Evolutionary conservation across 2,797 vertebrate genomes (phyloP).

Genomic region (Pseudochromis fuscus): DNA sequence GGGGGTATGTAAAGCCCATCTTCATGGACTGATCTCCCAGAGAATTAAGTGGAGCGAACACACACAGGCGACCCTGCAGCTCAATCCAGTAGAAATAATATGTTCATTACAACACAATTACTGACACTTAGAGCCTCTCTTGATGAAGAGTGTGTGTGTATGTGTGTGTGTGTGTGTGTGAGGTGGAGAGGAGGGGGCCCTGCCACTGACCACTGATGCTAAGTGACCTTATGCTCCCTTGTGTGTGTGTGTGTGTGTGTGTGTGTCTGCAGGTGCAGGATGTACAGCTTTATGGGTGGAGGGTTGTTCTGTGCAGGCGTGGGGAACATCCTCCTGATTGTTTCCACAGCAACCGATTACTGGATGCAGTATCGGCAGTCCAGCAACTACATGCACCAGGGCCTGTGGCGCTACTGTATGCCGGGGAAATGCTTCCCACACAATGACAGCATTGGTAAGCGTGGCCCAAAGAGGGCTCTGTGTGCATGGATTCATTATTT

Average conservation of each 20-base stretch:
- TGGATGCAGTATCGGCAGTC: constrained; percentile 86
- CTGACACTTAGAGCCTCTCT: constrained; percentile 81
- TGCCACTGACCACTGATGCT: constrained; percentile 66
- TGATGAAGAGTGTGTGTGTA: constrained; percentile 69
- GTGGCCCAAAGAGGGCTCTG: no score
- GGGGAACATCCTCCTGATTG: constrained; percentile 86
- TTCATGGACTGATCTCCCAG: constrained; percentile 67
- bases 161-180: constrained; percentile 29
- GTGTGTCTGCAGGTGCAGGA: constrained; percentile 79
- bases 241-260: constrained; percentile 34
- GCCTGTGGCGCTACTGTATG: constrained; percentile 83
- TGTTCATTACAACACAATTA: constrained; percentile 87
- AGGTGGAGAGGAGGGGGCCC: constrained; percentile 7
- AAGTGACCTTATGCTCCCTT: constrained; percentile 66
- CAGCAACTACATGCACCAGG: constrained; percentile 85
- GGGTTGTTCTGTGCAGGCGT: constrained; percentile 86
- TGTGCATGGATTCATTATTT: neutral
- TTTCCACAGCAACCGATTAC: constrained; percentile 89
- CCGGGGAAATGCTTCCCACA: constrained; percentile 82
- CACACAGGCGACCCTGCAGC: constrained; percentile 70
- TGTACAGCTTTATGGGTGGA: constrained; percentile 88
- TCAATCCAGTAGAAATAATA: constrained; percentile 82
- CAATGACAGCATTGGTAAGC: constrained; percentile 80
- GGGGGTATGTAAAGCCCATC: constrained; percentile 52
- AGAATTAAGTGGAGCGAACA: constrained; percentile 73